phyloP scores from a whole-genome alignment of 2,888 invertebrate species.

The Hemaris fuciformis region DNA sequence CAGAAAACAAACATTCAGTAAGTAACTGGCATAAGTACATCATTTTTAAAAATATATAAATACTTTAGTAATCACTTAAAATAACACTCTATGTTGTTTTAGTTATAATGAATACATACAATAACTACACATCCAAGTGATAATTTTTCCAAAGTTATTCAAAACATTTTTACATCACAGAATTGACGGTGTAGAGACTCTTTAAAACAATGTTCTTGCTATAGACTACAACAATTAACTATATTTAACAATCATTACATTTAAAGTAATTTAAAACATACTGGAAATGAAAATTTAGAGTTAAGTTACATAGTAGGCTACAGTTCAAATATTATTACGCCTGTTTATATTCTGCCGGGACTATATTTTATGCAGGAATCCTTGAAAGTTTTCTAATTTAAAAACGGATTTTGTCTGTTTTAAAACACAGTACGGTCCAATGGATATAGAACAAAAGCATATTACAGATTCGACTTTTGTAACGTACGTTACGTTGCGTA shows the following conservation, averaged over 20 bases:
- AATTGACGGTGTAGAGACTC: slow-evolving; percentile 80
- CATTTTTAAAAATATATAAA: slow-evolving; percentile 23
- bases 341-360: neutral
- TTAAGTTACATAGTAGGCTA: neutral
- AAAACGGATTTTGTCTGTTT: neutral
- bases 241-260: slow-evolving; percentile 21
- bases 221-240: slow-evolving; percentile 57
- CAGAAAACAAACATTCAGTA: neutral
- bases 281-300: neutral
- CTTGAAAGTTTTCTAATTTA: neutral
- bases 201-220: slow-evolving; percentile 51
- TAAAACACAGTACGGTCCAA: neutral
- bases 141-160: slow-evolving; percentile 52
- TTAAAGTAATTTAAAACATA: slow-evolving; percentile 10
- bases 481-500: too few relatives aligned
- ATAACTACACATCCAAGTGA: slow-evolving; percentile 60
- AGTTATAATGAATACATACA: slow-evolving; percentile 33
- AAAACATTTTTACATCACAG: slow-evolving; percentile 73
- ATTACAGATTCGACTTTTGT: too few relatives aligned
- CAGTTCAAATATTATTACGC: neutral
- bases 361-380: neutral
- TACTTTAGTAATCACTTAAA: slow-evolving; percentile 32
- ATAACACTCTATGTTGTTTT: slow-evolving; percentile 30
- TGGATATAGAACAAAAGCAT: neutral
- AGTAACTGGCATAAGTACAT: slow-evolving; percentile 11